Conservation (phyloP, 2,888 invertebrate genomes). For the Mongoloraphidia duomilia region DNA sequence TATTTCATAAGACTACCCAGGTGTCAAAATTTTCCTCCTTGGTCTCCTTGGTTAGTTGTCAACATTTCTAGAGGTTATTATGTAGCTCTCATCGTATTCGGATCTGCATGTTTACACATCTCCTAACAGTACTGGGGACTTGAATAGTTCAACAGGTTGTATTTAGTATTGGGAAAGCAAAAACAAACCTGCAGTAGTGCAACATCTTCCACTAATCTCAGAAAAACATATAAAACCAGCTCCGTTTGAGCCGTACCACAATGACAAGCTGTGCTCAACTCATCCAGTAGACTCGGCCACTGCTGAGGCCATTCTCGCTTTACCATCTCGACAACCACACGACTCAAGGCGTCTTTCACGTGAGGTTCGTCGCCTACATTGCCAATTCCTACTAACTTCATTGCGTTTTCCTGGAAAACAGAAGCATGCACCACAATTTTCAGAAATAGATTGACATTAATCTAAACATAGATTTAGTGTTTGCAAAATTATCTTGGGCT, state of each 20-base stretch:
- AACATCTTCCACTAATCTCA: slow-evolving; percentile 86
- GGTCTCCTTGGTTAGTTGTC: too few relatives aligned
- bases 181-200: slow-evolving; percentile 61
- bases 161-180: too few relatives aligned
- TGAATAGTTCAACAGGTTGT: too few relatives aligned
- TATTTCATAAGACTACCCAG: too few relatives aligned
- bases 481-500: too few relatives aligned
- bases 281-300: slow-evolving; percentile 75
- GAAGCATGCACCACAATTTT: background rate
- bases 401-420: slow-evolving; percentile 57
- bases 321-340: slow-evolving; percentile 92
- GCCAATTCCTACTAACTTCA: slow-evolving; percentile 64
- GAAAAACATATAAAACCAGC: slow-evolving; percentile 74
- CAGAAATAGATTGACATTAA: slow-evolving; percentile 2
- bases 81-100: too few relatives aligned
- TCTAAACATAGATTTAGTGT: too few relatives aligned
- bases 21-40: too few relatives aligned
- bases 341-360: slow-evolving; percentile 70
- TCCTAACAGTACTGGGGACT: too few relatives aligned
- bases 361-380: slow-evolving; percentile 62
- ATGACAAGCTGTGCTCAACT: slow-evolving; percentile 68
- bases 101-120: too few relatives aligned
- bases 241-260: slow-evolving; percentile 81
- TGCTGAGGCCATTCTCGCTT: slow-evolving; percentile 97
- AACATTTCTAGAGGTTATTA: too few relatives aligned